Evolutionary conservation across 2,797 vertebrate genomes (phyloP), one percentile per base, ranked within the genome.

Genomic region (Acanthiza pusilla): DNA sequence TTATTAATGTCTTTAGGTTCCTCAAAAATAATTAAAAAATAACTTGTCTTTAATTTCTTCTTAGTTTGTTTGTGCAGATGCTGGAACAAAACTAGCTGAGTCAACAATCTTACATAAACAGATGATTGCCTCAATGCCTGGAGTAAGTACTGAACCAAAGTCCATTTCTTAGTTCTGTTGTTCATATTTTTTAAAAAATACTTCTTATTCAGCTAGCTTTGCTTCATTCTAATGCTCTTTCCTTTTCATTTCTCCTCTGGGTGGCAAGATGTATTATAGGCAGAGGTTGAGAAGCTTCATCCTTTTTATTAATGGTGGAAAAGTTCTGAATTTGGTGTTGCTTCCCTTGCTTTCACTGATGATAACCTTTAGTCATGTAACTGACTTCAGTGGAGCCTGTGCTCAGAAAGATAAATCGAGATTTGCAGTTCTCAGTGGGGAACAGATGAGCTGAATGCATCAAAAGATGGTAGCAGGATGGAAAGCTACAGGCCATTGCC

Each of bases 21-120:
- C 76, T 93, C 23, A 29, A 92, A 93, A 95, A 73, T 87, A 95
- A 94, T 94, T 87, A 2, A 91, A 94, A 95, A 96, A 65, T 93
- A 96, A 95, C 82, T 92, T 70, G 36, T 74, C 70, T 97, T 97
- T 97, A 74, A 96, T 97, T 95, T 97, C 92, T 97, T 96, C 84
- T 96, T 97, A 99, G 99, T 99, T 99, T 98, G 98, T 99, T 97
- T 99, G 99, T 97, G 98, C 99, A 97, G 99, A 99, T 98, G 99
- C 99, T 66, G 99, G 99, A 79, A 99, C 99, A 67, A 98, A 99
- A 88, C 98, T 99, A 61, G 98, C 99, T 36, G 99, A 99, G 97
- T 99, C 99, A 78, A 99, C 99, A 88, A 99, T 99, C 97, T 98
- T 99, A 89, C 99, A 99, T 96, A 99, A 99, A 97, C 99, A 99